Evolutionary conservation across 1,140 invertebrate species (phyloP).

Genomic region (Halesus radiatus): DNA sequence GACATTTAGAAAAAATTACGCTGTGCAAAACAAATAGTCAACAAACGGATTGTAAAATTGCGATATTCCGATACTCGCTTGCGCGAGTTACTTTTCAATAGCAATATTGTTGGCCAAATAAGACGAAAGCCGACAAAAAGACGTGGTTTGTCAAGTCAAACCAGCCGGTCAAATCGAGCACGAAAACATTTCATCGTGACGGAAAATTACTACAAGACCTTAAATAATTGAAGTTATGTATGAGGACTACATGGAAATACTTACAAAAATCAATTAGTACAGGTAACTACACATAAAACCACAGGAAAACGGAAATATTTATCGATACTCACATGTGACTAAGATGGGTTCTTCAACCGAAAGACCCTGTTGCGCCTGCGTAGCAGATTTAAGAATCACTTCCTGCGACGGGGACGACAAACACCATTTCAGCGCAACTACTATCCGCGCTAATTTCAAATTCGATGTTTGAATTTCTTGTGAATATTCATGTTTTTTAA

Average conservation of each 20-base stretch:
- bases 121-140: slow-evolving; percentile 39
- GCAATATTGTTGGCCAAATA: slow-evolving; percentile 30
- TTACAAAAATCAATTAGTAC: slow-evolving; percentile 66
- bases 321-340: slow-evolving; percentile 73
- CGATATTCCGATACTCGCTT: neutral
- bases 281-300: slow-evolving; percentile 55
- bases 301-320: slow-evolving; percentile 62
- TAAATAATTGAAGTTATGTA: slow-evolving; percentile 61
- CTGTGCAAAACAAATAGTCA: neutral
- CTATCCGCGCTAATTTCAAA: slow-evolving; percentile 41
- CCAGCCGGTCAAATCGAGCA: slow-evolving; percentile 46
- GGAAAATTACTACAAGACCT: slow-evolving; percentile 60
- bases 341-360: slow-evolving; percentile 71
- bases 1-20: slow-evolving; percentile 17
- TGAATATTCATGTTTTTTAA: neutral
- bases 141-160: slow-evolving; percentile 53
- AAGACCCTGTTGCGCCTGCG: slow-evolving; percentile 70
- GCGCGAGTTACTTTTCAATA: neutral
- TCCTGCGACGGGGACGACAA: slow-evolving; percentile 70
- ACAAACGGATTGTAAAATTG: neutral
- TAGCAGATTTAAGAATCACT: slow-evolving; percentile 70
- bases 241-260: slow-evolving; percentile 67
- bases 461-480: neutral
- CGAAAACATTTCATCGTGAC: slow-evolving; percentile 49
- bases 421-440: slow-evolving; percentile 60